Evolutionary conservation across 2,888 invertebrate species (phyloP), one percentile per base, ranked within the genome.

Genomic region (Syrista parreyssii): DNA sequence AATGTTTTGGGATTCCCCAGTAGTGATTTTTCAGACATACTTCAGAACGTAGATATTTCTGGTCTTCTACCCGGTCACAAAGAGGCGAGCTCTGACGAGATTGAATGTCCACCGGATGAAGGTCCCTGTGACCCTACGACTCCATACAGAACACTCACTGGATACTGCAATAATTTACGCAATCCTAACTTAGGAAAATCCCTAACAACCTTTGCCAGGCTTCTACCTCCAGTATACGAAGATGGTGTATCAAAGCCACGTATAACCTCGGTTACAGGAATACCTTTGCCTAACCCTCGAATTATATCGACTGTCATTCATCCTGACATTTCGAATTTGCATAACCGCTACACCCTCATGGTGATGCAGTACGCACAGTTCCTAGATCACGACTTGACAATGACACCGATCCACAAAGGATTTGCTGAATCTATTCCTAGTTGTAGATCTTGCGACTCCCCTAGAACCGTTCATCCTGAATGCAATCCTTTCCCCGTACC

Each of bases 321-420:
- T 91, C 97, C 97, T 0, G 98, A 98, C 87, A 97, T 98, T 79
- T 97, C 97, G 55, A 97, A 98, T 89, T 93, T 98, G 32, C 97
- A 98, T 88, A 95, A 95, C 0, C 93, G 97, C 11, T 98, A 98
- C 91, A 96, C 97, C 0, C 92, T 98, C 31, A 97, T 98, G 96
- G 94, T 96, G 69, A 98, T 98, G 98, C 98, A 98, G 92, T 98
- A 95, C 87, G 98, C 98, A 0, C 98, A 98, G 91, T 96, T 99
- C 87, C 91, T 98, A 32, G 98, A 98, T 91, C 98, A 98, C 92
- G 98, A 98, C 90, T 93, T 99, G 75, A 98, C 98, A 0, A 95
- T 98, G 94, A 98, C 98, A 0, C 98, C 98, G 1, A 97, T 97
- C 77, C 97, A 96, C 87, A 97, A 97, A 93, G 97, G 97, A 86